phyloP scores from a whole-genome alignment of 2,113 vertebrate species.

The Theristicus caerulescens region DNA sequence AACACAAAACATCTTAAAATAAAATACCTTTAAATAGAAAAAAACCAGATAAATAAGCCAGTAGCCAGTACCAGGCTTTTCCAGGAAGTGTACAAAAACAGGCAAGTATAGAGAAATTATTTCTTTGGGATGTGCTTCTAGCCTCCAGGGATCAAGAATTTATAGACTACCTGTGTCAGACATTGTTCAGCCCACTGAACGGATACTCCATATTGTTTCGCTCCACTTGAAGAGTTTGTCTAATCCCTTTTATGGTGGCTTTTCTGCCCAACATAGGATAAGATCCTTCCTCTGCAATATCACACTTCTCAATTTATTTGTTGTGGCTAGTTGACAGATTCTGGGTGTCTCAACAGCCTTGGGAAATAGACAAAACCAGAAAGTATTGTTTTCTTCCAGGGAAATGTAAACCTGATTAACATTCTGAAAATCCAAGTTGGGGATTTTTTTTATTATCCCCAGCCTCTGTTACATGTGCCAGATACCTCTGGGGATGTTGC shows the following conservation, averaged over 20 bases:
- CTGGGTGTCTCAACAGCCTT: background rate
- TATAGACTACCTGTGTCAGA: background rate
- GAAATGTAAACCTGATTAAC: constrained; percentile 23
- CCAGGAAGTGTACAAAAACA: background rate
- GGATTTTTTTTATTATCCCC: background rate
- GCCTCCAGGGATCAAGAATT: background rate
- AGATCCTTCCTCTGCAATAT: background rate
- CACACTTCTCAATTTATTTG: background rate
- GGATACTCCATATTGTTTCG: background rate
- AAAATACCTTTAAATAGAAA: background rate
- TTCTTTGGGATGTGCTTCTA: background rate
- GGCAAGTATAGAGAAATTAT: background rate
- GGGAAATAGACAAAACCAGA: background rate
- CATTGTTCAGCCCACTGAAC: background rate
- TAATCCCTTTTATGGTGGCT: background rate
- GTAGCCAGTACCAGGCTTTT: background rate
- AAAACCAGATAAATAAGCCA: background rate
- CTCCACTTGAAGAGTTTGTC: background rate
- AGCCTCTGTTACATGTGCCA: background rate
- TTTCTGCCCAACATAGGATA: background rate
- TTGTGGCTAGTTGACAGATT: background rate
- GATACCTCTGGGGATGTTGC: constrained; percentile 18
- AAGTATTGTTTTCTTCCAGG: constrained; percentile 9
- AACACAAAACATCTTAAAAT: background rate
- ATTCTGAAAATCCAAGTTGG: background rate